Conservation (phyloP, 2,888 invertebrate species). For the Mythimna lalbum region DNA sequence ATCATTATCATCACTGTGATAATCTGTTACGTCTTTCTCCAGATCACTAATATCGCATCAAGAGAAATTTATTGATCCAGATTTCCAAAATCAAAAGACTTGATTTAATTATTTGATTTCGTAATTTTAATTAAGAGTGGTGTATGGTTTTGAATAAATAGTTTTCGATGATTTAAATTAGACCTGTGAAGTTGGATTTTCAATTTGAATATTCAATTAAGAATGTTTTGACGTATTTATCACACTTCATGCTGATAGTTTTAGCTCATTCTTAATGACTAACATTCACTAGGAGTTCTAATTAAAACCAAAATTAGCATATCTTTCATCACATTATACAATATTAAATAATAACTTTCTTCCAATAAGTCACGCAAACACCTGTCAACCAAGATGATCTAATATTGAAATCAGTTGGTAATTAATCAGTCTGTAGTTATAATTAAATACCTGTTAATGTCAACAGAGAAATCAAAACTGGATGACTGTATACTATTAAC, state of each 20-base stretch:
- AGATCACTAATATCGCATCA: constrained; percentile 30
- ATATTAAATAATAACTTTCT: constrained; percentile 36
- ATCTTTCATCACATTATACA: constrained; percentile 22
- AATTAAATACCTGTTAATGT: constrained; percentile 12
- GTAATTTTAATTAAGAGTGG: constrained; percentile 10
- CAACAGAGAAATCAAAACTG: constrained; percentile 40
- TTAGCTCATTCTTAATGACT: constrained; percentile 5
- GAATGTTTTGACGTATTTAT: background rate
- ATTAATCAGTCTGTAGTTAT: constrained; percentile 26
- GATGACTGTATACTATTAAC: constrained; percentile 23
- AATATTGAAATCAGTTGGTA: constrained; percentile 19
- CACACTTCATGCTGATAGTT: background rate
- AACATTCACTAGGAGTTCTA: background rate
- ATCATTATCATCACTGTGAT: constrained; percentile 18
- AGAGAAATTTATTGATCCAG: constrained; percentile 48
- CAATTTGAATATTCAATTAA: background rate
- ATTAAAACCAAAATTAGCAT: constrained; percentile 2
- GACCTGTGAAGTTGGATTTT: background rate
- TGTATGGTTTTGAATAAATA: constrained; percentile 11
- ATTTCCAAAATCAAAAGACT: constrained; percentile 43
- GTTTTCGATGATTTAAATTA: constrained; percentile 20
- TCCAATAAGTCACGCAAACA: constrained; percentile 45
- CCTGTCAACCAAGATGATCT: constrained; percentile 27
- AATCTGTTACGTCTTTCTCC: constrained; percentile 30
- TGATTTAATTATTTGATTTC: constrained; percentile 26